A percentile compares a stretch with the other conserved stretches of the same genome.
These are phyloP conservation scores for Cheilosia soror DNA, from an alignment of 2,888 invertebrate species.

Conservation along the genomic window DNA sequence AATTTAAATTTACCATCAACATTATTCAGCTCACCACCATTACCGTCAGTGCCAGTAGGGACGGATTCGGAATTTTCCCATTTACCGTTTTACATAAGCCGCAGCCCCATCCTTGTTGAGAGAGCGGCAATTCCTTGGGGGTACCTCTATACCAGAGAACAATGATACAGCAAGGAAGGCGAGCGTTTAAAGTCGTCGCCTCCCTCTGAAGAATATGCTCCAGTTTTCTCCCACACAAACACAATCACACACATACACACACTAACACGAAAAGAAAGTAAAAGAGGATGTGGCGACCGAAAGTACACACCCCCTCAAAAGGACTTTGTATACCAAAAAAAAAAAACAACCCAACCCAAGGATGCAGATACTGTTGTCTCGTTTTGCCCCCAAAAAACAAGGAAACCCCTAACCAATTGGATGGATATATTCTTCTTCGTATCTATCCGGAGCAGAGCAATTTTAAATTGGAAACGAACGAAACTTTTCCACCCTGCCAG, in stretches of 20 bases:
- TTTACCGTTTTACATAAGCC: slow-evolving; percentile 37
- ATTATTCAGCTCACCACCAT: slow-evolving; percentile 47
- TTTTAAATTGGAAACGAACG: slow-evolving; percentile 5
- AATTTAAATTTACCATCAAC: slow-evolving; percentile 64
- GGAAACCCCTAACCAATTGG: slow-evolving; percentile 13
- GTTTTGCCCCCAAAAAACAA: slow-evolving; percentile 30
- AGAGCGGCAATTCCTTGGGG: not conserved
- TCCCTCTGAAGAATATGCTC: not conserved
- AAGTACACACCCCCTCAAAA: slow-evolving; percentile 51
- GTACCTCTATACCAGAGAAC: no score
- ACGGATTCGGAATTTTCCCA: slow-evolving; percentile 17
- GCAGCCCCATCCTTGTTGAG: not conserved
- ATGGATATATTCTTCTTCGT: not conserved
- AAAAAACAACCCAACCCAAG: not conserved
- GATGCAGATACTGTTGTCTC: slow-evolving; percentile 39
- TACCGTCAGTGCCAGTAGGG: not conserved
- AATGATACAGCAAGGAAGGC: not conserved
- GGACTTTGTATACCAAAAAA: not conserved
- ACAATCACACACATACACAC: not conserved
- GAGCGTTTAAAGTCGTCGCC: slow-evolving; percentile 10
- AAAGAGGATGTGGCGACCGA: slow-evolving; percentile 40
- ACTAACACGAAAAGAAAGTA: not conserved
- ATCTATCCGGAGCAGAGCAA: not conserved
- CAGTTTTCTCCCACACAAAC: not conserved
- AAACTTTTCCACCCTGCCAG: not conserved